These are phyloP conservation scores for Hydrotaea diabolus DNA, from an alignment of 2,888 invertebrate genomes.

Conservation along the genomic window DNA sequence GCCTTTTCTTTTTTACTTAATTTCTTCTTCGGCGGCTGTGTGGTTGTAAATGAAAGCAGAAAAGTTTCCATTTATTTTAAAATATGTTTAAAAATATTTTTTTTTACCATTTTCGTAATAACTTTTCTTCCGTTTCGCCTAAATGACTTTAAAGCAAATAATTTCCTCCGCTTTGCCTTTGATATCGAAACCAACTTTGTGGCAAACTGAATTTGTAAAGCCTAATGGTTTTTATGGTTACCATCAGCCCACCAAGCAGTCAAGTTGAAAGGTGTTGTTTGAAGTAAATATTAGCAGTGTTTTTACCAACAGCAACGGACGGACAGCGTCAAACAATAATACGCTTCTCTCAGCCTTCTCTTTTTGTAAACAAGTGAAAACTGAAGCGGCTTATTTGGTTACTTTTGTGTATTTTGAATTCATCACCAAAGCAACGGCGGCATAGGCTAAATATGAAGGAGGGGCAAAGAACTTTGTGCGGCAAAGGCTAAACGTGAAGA, in stretches of 20 bases:
- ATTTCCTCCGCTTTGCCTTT: neutral
- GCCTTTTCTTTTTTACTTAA: conserved; percentile 81
- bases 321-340: neutral
- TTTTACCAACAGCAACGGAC: conserved; percentile 29
- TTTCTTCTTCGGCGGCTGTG: conserved; percentile 80
- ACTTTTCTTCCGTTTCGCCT: neutral
- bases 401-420: neutral
- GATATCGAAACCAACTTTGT: conserved; percentile 61
- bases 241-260: neutral
- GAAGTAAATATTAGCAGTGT: conserved; percentile 27
- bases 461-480: neutral
- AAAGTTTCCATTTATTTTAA: neutral
- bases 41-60: neutral
- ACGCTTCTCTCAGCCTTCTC: neutral
- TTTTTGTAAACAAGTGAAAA: neutral
- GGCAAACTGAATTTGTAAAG: conserved; percentile 1
- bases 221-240: conserved; percentile 47
- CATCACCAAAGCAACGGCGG: neutral
- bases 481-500: too few species aligned
- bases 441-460: neutral
- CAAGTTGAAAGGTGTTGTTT: too few species aligned
- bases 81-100: neutral
- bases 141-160: neutral
- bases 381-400: conserved; percentile 22
- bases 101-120: conserved; percentile 48